Evolutionary conservation across 2,888 invertebrate species (phyloP), one percentile per base, ranked within the genome.

Genomic region (Deilephila elpenor): DNA sequence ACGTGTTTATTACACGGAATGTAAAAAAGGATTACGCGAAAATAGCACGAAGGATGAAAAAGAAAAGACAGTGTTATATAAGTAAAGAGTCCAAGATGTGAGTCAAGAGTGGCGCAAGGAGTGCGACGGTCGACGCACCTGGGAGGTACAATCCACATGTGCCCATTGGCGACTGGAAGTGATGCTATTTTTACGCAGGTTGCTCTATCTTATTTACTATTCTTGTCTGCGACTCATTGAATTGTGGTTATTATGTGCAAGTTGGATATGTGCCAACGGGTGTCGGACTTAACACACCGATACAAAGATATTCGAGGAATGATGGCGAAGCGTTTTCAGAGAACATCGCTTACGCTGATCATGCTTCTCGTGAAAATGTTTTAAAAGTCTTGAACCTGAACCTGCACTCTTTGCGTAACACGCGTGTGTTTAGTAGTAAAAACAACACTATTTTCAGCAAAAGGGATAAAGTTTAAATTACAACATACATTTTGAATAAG

Each of bases 171-270:
- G 87, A 93, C 94, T 94, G 93, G 93, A 93, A 89, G 89, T 86
- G 87, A 86, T 83, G 90, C 94, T 94, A 94, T 94, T 93, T 94
- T 92, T 94, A 94, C 87, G 86, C 89, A 84, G 89, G 89, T 92
- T 89, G 92, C 92, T 92, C 91, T 93, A 93, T 93, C 93, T 94
- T 94, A 93, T 94, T 94, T 93, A 94, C 94, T 94, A 94, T 94
- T 94, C 94, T 93, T 90, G 94, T 93, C 92, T 89, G 92, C 92
- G 92, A 91, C 94, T 94, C 94, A 94, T 94, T 94, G 94, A 94
- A 94, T 94, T 93, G 94, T 94, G 93, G 93, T 93, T 94, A 94
- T 94, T 94, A 94, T 94, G 93, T 93, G 93, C 93, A 93, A 90
- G 90, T 93, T 94, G 94, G 94, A 93, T 87, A 89, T 86, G 86